Conservation (phyloP, 2,113 vertebrate genomes). For the Coryphaenoides rupestris region DNA sequence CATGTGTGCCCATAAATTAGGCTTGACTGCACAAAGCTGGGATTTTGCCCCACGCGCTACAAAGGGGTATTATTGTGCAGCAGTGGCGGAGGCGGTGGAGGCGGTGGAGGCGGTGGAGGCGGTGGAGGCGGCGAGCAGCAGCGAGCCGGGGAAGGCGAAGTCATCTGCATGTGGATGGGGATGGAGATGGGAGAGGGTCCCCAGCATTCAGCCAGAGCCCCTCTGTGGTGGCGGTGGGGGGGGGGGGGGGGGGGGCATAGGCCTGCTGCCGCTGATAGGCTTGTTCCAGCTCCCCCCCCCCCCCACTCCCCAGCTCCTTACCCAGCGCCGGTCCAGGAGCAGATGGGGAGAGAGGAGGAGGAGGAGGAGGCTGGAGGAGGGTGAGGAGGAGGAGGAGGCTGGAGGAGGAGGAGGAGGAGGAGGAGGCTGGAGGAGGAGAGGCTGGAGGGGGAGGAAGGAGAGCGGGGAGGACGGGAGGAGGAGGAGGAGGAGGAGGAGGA, state of each 20-base stretch:
- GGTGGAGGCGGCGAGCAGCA: no score
- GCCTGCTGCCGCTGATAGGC: slow-evolving; percentile 75
- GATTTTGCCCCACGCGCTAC: slow-evolving; percentile 67
- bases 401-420: no score
- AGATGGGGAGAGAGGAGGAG: slow-evolving; percentile 65
- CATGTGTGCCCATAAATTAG: slow-evolving; percentile 74
- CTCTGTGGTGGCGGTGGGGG: slow-evolving; percentile 62
- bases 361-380: slow-evolving; percentile 23
- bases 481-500: no score
- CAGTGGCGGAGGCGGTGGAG: slow-evolving; percentile 48
- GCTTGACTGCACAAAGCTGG: slow-evolving; percentile 76
- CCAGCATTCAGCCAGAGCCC: slow-evolving; percentile 59
- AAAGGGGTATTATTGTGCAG: slow-evolving; percentile 70
- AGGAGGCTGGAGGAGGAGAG: not conserved
- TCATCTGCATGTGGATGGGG: slow-evolving; percentile 69
- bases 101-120: slow-evolving; percentile 50
- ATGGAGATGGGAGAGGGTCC: slow-evolving; percentile 56
- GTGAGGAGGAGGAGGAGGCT: slow-evolving; percentile 46
- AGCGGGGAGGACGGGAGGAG: no score
- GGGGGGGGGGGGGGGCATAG: no score
- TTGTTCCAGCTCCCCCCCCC: slow-evolving; percentile 77
- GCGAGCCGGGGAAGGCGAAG: slow-evolving; percentile 57
- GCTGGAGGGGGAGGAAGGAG: no score
- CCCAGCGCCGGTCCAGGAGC: slow-evolving; percentile 61
- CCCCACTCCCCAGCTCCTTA: slow-evolving; percentile 53